A percentile compares a stretch with the other conserved stretches of the same genome.
phyloP scores from a whole-genome alignment of 2,888 invertebrate genomes.

The Formica aserva region DNA sequence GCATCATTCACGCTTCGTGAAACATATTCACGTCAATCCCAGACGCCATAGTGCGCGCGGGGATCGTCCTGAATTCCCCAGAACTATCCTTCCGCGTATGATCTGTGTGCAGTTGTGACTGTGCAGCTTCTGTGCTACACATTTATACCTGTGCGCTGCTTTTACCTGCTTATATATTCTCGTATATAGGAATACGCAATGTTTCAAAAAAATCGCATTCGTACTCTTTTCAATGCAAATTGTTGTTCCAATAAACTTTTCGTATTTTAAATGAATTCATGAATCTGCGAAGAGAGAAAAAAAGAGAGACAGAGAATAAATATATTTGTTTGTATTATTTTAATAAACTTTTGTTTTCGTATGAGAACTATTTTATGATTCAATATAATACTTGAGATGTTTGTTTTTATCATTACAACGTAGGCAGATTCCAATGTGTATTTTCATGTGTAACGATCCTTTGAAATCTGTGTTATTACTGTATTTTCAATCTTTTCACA shows the following conservation, averaged over 20 bases:
- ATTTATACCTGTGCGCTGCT: conserved; percentile 35
- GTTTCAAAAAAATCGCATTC: not conserved
- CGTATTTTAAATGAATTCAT: conserved; percentile 20
- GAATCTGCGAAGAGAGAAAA: not conserved
- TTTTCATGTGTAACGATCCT: not conserved
- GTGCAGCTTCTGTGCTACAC: conserved; percentile 48
- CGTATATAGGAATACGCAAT: not conserved
- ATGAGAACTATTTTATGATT: conserved; percentile 23
- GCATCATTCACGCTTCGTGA: conserved; percentile 70
- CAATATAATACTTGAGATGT: conserved; percentile 22
- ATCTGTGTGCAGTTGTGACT: conserved; percentile 55
- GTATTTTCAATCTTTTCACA: conserved; percentile 53
- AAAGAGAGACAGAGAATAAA: not conserved
- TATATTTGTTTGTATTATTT: conserved; percentile 28
- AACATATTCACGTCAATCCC: conserved; percentile 77
- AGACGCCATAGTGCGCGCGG: conserved; percentile 62
- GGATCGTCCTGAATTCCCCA: conserved; percentile 62
- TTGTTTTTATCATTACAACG: conserved; percentile 49
- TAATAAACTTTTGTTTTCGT: conserved; percentile 27
- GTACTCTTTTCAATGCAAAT: not conserved
- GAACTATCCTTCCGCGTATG: conserved; percentile 63
- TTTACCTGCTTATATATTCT: not conserved
- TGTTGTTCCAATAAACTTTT: not conserved
- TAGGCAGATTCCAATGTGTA: conserved; percentile 43
- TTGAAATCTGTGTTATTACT: conserved; percentile 40